Base-by-base conservation (phyloP, 2,797 vertebrate genomes). In the Naso thynnoides region DNA sequence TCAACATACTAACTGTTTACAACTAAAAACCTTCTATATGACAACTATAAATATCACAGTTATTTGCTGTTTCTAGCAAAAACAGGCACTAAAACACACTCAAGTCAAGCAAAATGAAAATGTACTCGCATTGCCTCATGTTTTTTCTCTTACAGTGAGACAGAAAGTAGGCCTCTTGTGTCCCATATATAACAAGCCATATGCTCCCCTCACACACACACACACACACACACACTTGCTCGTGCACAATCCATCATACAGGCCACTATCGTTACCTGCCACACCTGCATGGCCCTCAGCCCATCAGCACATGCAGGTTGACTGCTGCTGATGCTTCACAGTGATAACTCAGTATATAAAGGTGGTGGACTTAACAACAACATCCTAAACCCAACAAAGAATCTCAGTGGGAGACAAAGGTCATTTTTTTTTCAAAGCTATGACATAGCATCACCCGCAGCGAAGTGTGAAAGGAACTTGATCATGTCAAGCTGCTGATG, bases 381-480 rank as follows among this genome's bases (percentile, higher is more conserved):
- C 89, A 88, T 88, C 87, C 90, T 84, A 86, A 81, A 71, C 69
- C 65, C 50, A 58, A 88, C 83, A 85, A 81, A 77, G 67, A 57
- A 47, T 53, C 64, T 56, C 38, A 54, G 60, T 66, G 71, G 56
- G 36, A 61, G 29, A 48, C 26, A 41, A 59, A 27, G 11, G 4
- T 21, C 44, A 50, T 73, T 70, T 69, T 64, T 13, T 31, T 19
- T 33, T 33, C 6, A 31, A 31, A 31, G 8, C 23, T 47, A 38
- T 38, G 76, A 56, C 81, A 85, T 86, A 82, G 64, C 83, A 81
- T 85, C 88, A 86, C 87, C 91, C 92, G 90, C 83, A 91, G 62
- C 38, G 50, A 87, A 74, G 79, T 74, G 81, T 86, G 88, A 90
- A 84, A 87, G 76, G 70, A 72, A 57, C 55, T 67, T 75, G 60